Percentiles rank a stretch among this genome's conserved stretches.
Evolutionary conservation across 2,888 invertebrate genomes (phyloP).

Genomic region (Operophtera brumata): DNA sequence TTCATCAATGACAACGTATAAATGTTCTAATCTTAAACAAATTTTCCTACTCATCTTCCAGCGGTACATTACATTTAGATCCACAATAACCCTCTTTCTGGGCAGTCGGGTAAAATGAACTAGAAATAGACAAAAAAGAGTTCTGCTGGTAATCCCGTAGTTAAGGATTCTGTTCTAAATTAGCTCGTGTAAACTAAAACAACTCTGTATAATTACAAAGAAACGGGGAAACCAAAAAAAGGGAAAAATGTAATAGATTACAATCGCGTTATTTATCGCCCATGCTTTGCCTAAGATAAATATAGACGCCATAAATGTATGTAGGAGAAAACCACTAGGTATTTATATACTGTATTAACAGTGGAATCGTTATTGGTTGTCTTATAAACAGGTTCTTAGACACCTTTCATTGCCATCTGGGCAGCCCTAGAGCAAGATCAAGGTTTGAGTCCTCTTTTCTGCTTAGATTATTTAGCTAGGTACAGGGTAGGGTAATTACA

Average conservation of each 20-base stretch:
- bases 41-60: no score
- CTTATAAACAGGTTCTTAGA: conserved; percentile 50
- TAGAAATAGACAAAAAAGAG: no score
- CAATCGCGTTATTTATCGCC: conserved; percentile 21
- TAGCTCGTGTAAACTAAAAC: conserved; percentile 24
- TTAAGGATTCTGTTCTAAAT: conserved; percentile 22
- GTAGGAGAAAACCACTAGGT: conserved; percentile 29
- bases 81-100: no score
- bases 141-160: background rate
- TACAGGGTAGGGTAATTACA: no score
- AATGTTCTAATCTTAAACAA: no score
- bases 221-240: conserved; percentile 19
- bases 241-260: conserved; percentile 17
- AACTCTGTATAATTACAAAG: conserved; percentile 21
- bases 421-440: conserved; percentile 19
- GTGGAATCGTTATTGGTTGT: conserved; percentile 52
- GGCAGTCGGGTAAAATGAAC: no score
- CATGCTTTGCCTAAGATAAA: conserved; percentile 5
- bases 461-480: conserved; percentile 11
- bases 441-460: conserved; percentile 1
- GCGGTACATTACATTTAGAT: no score
- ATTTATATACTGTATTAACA: conserved; percentile 44
- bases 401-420: conserved; percentile 44
- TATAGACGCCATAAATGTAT: conserved; percentile 15
- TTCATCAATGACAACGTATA: no score